Evolutionary conservation across 1,140 invertebrate genomes (phyloP).

Genomic region (Cyclina sinensis): DNA sequence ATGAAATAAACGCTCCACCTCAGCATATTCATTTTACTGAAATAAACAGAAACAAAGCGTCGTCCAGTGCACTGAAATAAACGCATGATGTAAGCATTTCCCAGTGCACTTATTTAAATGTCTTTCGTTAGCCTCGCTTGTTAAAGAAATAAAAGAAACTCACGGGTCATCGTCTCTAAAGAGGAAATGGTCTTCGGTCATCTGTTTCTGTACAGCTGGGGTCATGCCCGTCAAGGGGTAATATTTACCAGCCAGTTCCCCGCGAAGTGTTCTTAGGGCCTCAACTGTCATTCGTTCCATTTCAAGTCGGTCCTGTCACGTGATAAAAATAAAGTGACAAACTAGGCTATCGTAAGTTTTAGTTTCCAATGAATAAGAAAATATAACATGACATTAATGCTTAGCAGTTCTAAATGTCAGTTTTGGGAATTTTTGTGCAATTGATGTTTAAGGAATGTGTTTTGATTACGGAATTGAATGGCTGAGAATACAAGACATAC

Average conservation of each 20-base stretch:
- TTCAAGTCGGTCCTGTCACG: constrained; percentile 69
- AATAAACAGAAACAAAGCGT: too few species aligned
- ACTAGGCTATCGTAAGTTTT: too few species aligned
- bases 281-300: constrained; percentile 74
- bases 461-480: too few species aligned
- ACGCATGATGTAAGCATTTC: constrained; percentile 64
- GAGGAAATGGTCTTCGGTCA: constrained; percentile 74
- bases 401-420: too few species aligned
- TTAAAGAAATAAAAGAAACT: background rate
- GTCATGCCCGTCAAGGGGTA: constrained; percentile 75
- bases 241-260: constrained; percentile 77
- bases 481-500: too few species aligned
- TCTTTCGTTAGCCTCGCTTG: background rate
- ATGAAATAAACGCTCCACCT: too few species aligned
- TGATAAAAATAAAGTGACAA: background rate
- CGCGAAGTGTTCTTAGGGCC: constrained; percentile 69
- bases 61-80: too few species aligned
- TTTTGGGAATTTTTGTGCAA: too few species aligned
- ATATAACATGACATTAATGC: too few species aligned
- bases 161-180: constrained; percentile 75
- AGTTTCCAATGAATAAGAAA: too few species aligned
- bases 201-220: constrained; percentile 70
- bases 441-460: too few species aligned
- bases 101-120: constrained; percentile 21
- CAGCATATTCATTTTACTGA: too few species aligned